phyloP scores from a whole-genome alignment of 1,140 invertebrate species.

The Luehdorfia chinensis region DNA sequence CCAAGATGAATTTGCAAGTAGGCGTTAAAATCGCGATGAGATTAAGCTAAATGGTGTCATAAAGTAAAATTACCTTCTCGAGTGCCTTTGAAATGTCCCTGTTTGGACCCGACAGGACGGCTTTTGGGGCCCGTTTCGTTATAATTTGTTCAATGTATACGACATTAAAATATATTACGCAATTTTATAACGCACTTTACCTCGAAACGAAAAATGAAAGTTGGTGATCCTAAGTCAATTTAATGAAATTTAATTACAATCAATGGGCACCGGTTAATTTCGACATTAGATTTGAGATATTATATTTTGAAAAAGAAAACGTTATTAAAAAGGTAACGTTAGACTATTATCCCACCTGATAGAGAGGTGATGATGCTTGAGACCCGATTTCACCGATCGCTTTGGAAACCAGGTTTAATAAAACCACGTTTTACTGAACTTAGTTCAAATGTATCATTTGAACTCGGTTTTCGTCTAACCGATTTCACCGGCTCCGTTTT shows the following conservation, averaged over 20 bases:
- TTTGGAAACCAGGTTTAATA: too few relatives aligned
- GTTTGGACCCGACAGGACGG: constrained; percentile 10
- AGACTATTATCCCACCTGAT: too few relatives aligned
- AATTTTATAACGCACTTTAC: constrained; percentile 11
- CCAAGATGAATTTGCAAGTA: constrained; percentile 15
- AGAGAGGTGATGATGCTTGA: too few relatives aligned
- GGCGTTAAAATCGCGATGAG: constrained; percentile 29
- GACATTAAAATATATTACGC: constrained; percentile 19
- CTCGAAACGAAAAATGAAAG: constrained; percentile 6
- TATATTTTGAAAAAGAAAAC: too few relatives aligned
- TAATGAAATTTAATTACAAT: constrained; percentile 8
- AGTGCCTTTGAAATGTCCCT: constrained; percentile 19
- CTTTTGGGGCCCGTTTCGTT: constrained; percentile 12
- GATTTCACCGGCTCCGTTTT: too few relatives aligned
- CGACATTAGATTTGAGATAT: too few relatives aligned
- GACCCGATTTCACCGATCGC: too few relatives aligned
- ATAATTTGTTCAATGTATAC: constrained; percentile 19
- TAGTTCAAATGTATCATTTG: too few relatives aligned
- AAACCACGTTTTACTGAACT: too few relatives aligned
- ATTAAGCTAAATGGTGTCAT: constrained; percentile 30
- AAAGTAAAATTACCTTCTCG: constrained; percentile 36
- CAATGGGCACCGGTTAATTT: too few relatives aligned
- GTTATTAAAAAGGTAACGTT: too few relatives aligned
- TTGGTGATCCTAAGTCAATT: neutral
- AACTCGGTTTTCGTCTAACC: too few relatives aligned